Base-by-base conservation (phyloP, 1,140 invertebrate species). In the Proctacanthus coquilletti region DNA sequence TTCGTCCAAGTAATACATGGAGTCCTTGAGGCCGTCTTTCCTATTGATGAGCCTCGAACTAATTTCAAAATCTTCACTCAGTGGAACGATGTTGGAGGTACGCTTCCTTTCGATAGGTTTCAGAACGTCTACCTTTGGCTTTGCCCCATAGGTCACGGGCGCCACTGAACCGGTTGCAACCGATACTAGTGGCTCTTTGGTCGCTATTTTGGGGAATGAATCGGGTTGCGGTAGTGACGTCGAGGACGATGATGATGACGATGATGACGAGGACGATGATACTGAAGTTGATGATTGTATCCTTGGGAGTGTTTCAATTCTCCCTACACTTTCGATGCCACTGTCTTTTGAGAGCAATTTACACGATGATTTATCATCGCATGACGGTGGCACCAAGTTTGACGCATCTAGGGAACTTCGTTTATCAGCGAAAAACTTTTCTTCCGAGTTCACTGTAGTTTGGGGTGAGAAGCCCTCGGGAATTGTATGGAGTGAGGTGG, bases 1-100 rank as follows among this genome's bases (percentile, higher is more conserved):
- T 39, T 60, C 57, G 34, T 60, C 56, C 30, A 60, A 42, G 42
- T 60, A 60, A 36, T 57, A 60, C 52, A 60, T 56, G 17, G 52
- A 54, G 18, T 60, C 56, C 34, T 58, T 49, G 9, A 60, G 52
- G 10, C 57, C 57, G 41, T 60, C 57, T 39, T 52, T 54, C 39
- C 51, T 52, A 34, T 60, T 60, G 19, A 60, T 60, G 18, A 60
- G 34, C 41, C 55, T 53, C 14, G 54, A 37, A 43, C 60, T 52
- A 1, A 60, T 57, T 32, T 45, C 38, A 17, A 51, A 45, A 44
- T 60, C 54, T 35, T 60, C 56, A n/a, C n/a, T n/a, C n/a, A n/a
- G n/a, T n/a, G n/a, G n/a, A 25, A 25, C n/a, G n/a, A 25, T 25
- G n/a, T 25, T 25, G 23, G 23, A 25, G n/a, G n/a, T 8, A 8